Evolutionary conservation across 2,113 vertebrate genomes (phyloP).

Genomic region (Glaucomys volans): DNA sequence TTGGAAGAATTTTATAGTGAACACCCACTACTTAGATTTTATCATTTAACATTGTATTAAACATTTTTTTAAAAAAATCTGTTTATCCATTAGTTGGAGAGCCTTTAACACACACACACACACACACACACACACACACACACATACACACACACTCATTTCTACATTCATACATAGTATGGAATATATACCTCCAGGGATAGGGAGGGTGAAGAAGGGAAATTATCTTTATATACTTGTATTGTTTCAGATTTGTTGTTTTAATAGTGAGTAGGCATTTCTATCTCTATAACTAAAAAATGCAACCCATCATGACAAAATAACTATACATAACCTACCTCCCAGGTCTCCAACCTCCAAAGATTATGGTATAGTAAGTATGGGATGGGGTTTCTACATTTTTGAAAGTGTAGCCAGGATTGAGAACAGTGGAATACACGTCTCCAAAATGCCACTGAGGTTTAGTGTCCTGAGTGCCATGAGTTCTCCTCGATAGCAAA

Average conservation of each 20-base stretch:
- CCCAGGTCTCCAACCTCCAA: neutral
- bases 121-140: neutral
- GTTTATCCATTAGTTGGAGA: neutral
- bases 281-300: neutral
- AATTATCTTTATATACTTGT: neutral
- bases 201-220: neutral
- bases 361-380: neutral
- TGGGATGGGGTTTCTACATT: neutral
- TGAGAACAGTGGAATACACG: neutral
- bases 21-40: neutral
- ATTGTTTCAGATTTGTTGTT: conserved; percentile 22
- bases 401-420: neutral
- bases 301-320: neutral
- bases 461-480: neutral
- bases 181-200: neutral
- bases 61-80: neutral
- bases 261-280: neutral
- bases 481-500: neutral
- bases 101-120: neutral
- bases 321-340: neutral
- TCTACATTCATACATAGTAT: neutral
- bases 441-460: neutral
- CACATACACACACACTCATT: no score
- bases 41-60: neutral
- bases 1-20: neutral